phyloP scores from a whole-genome alignment of 2,888 invertebrate species.

The Drosophila melanocephala region DNA sequence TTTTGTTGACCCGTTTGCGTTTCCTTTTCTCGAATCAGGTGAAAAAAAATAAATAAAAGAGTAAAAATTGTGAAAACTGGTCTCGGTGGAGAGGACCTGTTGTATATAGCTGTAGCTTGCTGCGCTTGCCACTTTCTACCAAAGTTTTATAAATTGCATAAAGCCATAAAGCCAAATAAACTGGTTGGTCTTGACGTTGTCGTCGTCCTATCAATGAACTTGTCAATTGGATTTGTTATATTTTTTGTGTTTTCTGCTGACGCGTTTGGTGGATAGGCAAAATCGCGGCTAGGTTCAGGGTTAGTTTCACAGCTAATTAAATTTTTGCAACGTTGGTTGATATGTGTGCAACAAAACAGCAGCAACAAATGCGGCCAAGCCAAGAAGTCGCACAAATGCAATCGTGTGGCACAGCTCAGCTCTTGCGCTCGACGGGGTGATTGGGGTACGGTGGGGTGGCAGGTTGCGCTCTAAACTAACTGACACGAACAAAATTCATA shows the following conservation, averaged over 20 bases:
- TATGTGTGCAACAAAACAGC: conserved; percentile 36
- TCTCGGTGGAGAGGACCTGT: conserved; percentile 55
- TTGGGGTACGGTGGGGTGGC: conserved; percentile 4
- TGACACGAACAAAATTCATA: conserved; percentile 46
- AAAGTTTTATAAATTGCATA: conserved; percentile 61
- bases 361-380: conserved; percentile 67
- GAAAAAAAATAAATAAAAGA: conserved; percentile 69
- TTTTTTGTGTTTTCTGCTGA: conserved; percentile 36
- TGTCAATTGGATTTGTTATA: conserved; percentile 73
- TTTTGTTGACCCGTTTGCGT: conserved; percentile 64
- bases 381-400: conserved; percentile 76
- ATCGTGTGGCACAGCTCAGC: conserved; percentile 28
- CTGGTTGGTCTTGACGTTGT: conserved; percentile 43
- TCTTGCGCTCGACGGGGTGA: conserved; percentile 2
- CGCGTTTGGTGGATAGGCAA: conserved; percentile 34
- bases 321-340: conserved; percentile 62
- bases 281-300: conserved; percentile 73
- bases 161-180: conserved; percentile 39
- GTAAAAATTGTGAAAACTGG: conserved; percentile 71
- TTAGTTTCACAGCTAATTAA: conserved; percentile 69
- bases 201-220: conserved; percentile 70
- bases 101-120: conserved; percentile 18
- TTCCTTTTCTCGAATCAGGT: conserved; percentile 75
- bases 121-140: conserved; percentile 66
- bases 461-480: conserved; percentile 11